These are phyloP conservation scores for Cryptocephalus primarius DNA, from an alignment of 2,888 invertebrate species.

Conservation along the genomic window DNA sequence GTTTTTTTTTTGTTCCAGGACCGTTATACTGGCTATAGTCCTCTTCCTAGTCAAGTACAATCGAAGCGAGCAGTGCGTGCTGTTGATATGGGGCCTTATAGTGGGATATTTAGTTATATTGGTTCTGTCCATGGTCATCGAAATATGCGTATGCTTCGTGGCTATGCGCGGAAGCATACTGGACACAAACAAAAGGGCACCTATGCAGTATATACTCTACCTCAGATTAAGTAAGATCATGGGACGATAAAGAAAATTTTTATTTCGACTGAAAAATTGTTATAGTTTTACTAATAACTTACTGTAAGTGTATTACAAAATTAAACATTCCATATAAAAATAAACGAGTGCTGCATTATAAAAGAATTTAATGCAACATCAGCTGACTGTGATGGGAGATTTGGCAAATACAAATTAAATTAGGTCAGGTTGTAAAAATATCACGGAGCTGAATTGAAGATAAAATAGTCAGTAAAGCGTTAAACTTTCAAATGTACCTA, in stretches of 20 bases:
- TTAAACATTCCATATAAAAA: too few relatives aligned
- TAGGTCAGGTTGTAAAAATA: too few relatives aligned
- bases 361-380: too few relatives aligned
- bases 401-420: too few relatives aligned
- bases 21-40: slow-evolving; percentile 46
- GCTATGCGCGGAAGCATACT: slow-evolving; percentile 72
- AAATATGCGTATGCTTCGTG: slow-evolving; percentile 60
- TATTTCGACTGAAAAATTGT: neutral
- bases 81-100: slow-evolving; percentile 46
- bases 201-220: slow-evolving; percentile 73
- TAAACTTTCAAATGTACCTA: too few relatives aligned
- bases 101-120: slow-evolving; percentile 52
- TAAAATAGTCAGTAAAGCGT: too few relatives aligned
- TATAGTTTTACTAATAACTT: neutral
- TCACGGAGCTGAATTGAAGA: too few relatives aligned
- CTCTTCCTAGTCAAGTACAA: slow-evolving; percentile 47
- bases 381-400: too few relatives aligned
- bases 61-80: slow-evolving; percentile 38
- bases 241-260: too few relatives aligned
- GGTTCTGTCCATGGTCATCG: slow-evolving; percentile 49
- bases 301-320: neutral
- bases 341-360: too few relatives aligned
- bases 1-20: slow-evolving; percentile 40
- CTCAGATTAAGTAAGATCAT: slow-evolving; percentile 55
- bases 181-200: slow-evolving; percentile 58